Evolutionary conservation across 1,140 invertebrate species (phyloP), one percentile per base, ranked within the genome.

Genomic region (Linepithema humile): DNA sequence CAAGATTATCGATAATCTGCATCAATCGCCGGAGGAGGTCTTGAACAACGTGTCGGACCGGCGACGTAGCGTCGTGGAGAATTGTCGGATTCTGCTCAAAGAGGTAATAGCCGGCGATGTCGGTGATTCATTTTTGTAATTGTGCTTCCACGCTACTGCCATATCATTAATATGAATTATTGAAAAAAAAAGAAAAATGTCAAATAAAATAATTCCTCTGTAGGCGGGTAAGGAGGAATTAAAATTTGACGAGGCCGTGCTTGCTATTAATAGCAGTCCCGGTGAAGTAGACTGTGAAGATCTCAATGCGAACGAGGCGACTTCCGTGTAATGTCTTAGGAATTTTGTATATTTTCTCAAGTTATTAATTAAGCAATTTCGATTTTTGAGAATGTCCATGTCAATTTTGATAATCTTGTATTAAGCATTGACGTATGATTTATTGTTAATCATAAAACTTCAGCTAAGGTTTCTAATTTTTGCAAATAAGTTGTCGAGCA

Each of bases 1-100:
- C 32, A 92, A 92, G 74, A 89, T 86, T 70, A 50, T 86, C 20
- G 87, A 87, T 20, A 86, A 62, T 64, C 67, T 90, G 26, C 85
- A 90, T 60, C 89, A 90, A 64, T 85, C 84, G 0, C 85, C 83
- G 0, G 92, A 93, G 38, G 91, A 92, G 48, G 83, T 90, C 43
- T 80, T 90, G 26, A 89, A 67, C 78, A 91, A 92, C 32, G 73
- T 77, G 7, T 73, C 89, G 17, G 89, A 93, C 73, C 88, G 90
- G 40, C 86, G 91, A 59, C 91, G 89, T 69, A 92, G 57, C 45
- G 83, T 93, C 32, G 88, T 93, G 43, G 91, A 92, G 65, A 93
- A 91, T 65, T 89, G 89, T 73, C 90, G 90, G 62, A 88, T 91
- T 67, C 84, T 92, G 74, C 89, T 92, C 77, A 92, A 92, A 88